Evolutionary conservation across 2,797 vertebrate species (phyloP).

Genomic region (Chelon labrosus): DNA sequence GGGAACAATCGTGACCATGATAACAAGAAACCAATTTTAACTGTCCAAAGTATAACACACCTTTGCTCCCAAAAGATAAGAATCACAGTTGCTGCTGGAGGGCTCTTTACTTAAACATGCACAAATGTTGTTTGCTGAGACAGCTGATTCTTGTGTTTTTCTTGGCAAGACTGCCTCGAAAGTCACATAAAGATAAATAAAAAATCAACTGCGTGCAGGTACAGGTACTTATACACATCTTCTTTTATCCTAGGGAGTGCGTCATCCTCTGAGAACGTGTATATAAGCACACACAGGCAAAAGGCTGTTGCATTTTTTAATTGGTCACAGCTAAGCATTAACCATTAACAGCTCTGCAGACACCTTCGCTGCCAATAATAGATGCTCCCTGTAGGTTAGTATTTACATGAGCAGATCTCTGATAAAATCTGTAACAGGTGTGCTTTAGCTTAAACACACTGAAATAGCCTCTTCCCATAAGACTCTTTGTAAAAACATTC

Average conservation of each 20-base stretch:
- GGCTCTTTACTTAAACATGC: background rate
- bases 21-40: no score
- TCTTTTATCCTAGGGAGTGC: conserved; percentile 13
- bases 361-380: conserved; percentile 31
- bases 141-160: background rate
- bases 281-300: conserved; percentile 5
- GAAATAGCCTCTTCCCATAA: background rate
- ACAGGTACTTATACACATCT: conserved; percentile 2
- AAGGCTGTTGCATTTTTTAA: conserved; percentile 50
- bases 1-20: background rate
- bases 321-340: conserved; percentile 55
- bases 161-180: background rate
- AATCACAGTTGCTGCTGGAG: background rate
- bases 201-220: background rate
- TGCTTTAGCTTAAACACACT: conserved; percentile 12
- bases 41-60: background rate
- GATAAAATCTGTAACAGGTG: conserved; percentile 13
- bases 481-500: background rate
- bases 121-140: background rate
- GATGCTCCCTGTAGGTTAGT: conserved; percentile 9
- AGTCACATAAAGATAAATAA: no score
- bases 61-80: background rate
- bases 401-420: conserved; percentile 11
- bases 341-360: conserved; percentile 23
- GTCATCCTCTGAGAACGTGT: conserved; percentile 3